Base-by-base conservation (phyloP, 1,140 invertebrate species). In the Drosophila willistoni region DNA sequence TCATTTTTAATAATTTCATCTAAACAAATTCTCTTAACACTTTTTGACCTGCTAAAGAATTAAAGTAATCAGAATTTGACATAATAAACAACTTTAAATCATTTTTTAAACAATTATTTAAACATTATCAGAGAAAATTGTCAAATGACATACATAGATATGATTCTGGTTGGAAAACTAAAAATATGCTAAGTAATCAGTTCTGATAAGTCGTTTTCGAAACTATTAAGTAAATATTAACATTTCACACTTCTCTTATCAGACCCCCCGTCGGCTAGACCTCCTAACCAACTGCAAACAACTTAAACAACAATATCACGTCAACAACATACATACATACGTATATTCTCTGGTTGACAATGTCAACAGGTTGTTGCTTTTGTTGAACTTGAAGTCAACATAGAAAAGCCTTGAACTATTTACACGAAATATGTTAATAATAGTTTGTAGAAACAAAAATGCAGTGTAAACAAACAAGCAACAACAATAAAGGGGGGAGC, bases 211-310 rank as follows among this genome's bases (percentile, higher is more conserved):
- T 70, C 57, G 60, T 72, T 70, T 54, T 41, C 19, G 47, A 75
- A 79, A 63, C 7, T 19, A n/a, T 19, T 41, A 72, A 47, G 67
- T 77, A 77, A 87, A 89, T 80, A 89, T 89, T 89, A 65, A 72
- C 56, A 70, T 59, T 89, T 89, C 77, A 79, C 79, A 80, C 84
- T 73, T 66, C 22, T 60, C 72, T 87, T 87, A 87, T 86, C 83
- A 64, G 66, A 25, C 22, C 29, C 9, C 39, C 14, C 14, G 6
- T 29, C 29, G 29, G 14, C 14, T 7, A 22, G 17, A 1, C 44
- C 17, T 3, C 13, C 7, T 5, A 17, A 3, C 9, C 44, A 4
- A 22, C 14, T 17, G 47, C 76, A 73, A 54, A 61, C 57, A 71
- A 69, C 44, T 56, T 34, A 14, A 59, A 19, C 56, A 17, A 39